These are phyloP conservation scores for Eledona agricola DNA, from an alignment of 2,888 invertebrate species.

Conservation along the genomic window DNA sequence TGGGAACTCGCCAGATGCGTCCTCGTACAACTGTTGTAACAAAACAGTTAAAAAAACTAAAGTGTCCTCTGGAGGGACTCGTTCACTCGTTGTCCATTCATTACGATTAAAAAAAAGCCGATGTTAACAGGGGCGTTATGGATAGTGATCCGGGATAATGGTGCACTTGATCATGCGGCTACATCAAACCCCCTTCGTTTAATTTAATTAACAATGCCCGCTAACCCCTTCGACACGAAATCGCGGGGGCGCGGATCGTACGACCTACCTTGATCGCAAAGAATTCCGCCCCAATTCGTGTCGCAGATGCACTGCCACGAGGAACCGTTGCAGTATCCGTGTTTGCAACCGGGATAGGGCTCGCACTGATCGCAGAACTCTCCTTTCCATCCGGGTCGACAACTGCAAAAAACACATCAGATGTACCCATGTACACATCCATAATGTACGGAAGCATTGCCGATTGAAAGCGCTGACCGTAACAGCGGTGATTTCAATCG, in stretches of 20 bases:
- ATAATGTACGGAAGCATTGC: conserved; percentile 32
- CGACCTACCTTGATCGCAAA: conserved; percentile 88
- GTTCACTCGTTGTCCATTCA: conserved; percentile 51
- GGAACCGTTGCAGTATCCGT: conserved; percentile 92
- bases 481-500: conserved; percentile 13
- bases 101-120: conserved; percentile 50
- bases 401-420: conserved; percentile 77
- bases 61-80: conserved; percentile 45
- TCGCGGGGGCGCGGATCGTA: conserved; percentile 12
- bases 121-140: conserved; percentile 43
- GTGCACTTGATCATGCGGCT: conserved; percentile 54
- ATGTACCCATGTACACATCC: too few species aligned
- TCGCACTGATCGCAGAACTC: conserved; percentile 91
- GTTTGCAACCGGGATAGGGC: conserved; percentile 95
- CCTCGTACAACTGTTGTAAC: conserved; percentile 54
- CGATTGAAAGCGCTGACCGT: conserved; percentile 26
- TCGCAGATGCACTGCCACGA: conserved; percentile 97
- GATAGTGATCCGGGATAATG: conserved; percentile 49
- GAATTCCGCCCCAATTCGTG: conserved; percentile 98
- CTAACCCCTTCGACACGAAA: conserved; percentile 31
- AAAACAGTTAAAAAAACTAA: conserved; percentile 50
- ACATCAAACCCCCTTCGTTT: conserved; percentile 33
- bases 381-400: conserved; percentile 93
- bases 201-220: conserved; percentile 30
- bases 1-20: conserved; percentile 41